Conservation (phyloP, 2,888 invertebrate genomes). For the Lasioglossum marginatum region DNA sequence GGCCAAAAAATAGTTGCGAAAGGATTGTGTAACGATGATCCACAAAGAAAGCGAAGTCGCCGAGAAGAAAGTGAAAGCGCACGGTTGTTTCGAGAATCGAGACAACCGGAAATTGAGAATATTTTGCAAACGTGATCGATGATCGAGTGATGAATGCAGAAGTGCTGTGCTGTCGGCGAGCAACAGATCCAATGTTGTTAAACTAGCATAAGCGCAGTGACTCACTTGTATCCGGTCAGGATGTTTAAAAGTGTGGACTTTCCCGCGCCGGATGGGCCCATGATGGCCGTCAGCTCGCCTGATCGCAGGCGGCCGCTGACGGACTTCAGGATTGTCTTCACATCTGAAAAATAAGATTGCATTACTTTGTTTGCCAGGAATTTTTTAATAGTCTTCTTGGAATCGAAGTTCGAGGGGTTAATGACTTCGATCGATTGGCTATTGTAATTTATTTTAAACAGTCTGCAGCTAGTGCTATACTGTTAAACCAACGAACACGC, state of each 20-base stretch:
- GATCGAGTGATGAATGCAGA: neutral
- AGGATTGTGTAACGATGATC: slow-evolving; percentile 41
- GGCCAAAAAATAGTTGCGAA: slow-evolving; percentile 12
- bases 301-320: slow-evolving; percentile 95
- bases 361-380: no score
- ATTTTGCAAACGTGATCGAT: neutral
- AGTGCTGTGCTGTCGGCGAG: neutral
- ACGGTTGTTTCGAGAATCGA: neutral
- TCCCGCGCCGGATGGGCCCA: slow-evolving; percentile 98
- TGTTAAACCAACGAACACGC: neutral
- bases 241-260: slow-evolving; percentile 97
- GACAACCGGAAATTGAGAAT: neutral
- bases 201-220: slow-evolving; percentile 68
- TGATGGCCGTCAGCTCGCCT: slow-evolving; percentile 97
- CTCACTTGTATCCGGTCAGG: slow-evolving; percentile 97
- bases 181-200: neutral
- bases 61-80: slow-evolving; percentile 56
- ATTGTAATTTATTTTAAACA: neutral
- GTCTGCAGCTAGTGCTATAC: no score
- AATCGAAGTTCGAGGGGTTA: no score
- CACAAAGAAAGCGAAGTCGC: slow-evolving; percentile 55
- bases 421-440: neutral
- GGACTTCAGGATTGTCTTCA: slow-evolving; percentile 94
- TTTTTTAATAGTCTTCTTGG: no score
- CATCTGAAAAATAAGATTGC: slow-evolving; percentile 86